Conservation (phyloP, 2,797 vertebrate genomes). For the Myotis planiceps region DNA sequence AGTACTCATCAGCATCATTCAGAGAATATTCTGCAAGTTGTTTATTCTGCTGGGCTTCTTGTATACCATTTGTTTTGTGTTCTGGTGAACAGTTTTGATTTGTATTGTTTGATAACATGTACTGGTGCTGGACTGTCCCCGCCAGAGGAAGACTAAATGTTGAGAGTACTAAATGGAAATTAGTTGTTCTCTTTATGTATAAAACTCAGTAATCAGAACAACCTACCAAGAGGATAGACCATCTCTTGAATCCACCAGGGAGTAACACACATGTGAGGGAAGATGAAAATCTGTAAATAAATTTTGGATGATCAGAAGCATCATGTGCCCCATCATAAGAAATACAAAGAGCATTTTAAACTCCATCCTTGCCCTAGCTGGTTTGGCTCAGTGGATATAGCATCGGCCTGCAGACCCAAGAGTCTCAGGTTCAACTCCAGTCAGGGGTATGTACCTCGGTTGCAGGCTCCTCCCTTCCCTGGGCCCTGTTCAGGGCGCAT, state of each 20-base stretch:
- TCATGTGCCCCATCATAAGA: neutral
- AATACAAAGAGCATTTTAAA: neutral
- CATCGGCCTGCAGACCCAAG: no score
- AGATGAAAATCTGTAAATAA: neutral
- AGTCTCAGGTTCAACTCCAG: no score
- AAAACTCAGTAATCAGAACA: neutral
- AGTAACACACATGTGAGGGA: neutral
- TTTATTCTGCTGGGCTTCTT: neutral
- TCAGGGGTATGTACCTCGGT: no score
- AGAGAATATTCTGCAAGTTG: neutral
- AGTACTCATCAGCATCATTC: neutral
- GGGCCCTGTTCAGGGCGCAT: no score
- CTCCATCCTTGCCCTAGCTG: neutral
- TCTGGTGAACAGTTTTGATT: neutral
- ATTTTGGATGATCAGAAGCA: neutral
- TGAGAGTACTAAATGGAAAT: neutral
- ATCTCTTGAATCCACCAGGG: neutral
- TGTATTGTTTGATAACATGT: neutral
- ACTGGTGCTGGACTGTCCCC: neutral
- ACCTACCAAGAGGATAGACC: neutral
- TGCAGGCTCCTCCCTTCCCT: no score
- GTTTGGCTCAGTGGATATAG: no score
- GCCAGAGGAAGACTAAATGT: neutral
- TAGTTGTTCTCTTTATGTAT: neutral
- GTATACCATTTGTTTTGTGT: neutral